Conservation (phyloP, 2,113 vertebrate species). For the Pterophyllum scalare region DNA sequence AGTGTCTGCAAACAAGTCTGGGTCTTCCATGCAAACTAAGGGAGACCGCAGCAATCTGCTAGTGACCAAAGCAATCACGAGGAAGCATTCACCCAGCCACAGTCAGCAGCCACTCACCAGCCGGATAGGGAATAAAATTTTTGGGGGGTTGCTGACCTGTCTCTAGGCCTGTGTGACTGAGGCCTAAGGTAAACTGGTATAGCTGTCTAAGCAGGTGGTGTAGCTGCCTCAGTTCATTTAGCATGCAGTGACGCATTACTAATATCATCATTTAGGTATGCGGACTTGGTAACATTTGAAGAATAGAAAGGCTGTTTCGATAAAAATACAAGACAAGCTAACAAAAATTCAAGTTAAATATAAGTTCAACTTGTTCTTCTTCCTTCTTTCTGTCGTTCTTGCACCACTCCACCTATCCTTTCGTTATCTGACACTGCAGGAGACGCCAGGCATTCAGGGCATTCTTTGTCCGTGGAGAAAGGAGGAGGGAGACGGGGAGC, state of each 20-base stretch:
- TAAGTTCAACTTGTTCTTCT: conserved; percentile 14
- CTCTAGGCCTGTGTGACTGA: background rate
- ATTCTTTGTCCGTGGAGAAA: conserved; percentile 74
- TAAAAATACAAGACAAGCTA: background rate
- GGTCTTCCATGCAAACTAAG: background rate
- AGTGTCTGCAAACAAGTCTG: background rate
- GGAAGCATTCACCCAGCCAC: background rate
- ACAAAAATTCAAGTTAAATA: background rate
- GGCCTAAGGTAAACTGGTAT: background rate
- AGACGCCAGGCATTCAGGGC: conserved; percentile 75
- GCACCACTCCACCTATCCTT: conserved; percentile 61
- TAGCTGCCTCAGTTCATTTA: background rate
- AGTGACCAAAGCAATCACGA: background rate
- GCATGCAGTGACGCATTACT: background rate
- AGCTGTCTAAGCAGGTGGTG: background rate
- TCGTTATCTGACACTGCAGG: conserved; percentile 75
- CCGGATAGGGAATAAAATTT: background rate
- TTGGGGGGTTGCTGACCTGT: rapidly evolving
- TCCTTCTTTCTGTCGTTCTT: conserved; percentile 33
- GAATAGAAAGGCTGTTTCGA: background rate
- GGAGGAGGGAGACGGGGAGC: conserved; percentile 42
- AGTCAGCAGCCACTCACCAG: background rate
- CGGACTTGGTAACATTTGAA: background rate
- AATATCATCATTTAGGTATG: background rate
- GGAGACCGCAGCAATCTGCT: background rate